phyloP scores from a whole-genome alignment of 1,140 invertebrate species.

The Diprion similis region DNA sequence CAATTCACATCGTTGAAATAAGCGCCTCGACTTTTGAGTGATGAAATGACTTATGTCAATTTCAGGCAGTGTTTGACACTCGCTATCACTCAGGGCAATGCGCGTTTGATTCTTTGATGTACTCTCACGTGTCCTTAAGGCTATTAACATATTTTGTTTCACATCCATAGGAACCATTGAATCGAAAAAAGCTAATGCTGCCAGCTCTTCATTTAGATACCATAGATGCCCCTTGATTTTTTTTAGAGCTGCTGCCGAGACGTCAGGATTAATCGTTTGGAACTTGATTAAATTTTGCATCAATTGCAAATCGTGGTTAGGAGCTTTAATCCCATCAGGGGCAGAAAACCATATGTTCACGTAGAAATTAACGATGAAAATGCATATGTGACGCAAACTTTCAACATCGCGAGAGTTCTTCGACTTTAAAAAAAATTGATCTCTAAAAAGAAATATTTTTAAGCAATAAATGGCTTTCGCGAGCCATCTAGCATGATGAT shows the following conservation, averaged over 20 bases:
- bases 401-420: slow-evolving; percentile 28
- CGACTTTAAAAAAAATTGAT: not conserved
- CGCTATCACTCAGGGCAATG: not conserved
- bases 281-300: slow-evolving; percentile 29
- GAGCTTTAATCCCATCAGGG: slow-evolving; percentile 24
- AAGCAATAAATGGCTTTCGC: slow-evolving; percentile 52
- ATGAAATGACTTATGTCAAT: slow-evolving; percentile 10
- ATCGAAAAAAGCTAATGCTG: slow-evolving; percentile 34
- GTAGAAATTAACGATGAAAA: slow-evolving; percentile 41
- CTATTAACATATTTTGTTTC: not conserved
- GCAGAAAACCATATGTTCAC: slow-evolving; percentile 37
- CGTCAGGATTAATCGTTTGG: slow-evolving; percentile 18
- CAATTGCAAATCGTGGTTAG: slow-evolving; percentile 34
- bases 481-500: slow-evolving; percentile 54
- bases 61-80: not conserved
- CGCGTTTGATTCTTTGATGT: not conserved
- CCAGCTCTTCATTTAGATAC: slow-evolving; percentile 31
- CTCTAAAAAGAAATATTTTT: slow-evolving; percentile 44
- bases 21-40: not conserved
- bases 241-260: slow-evolving; percentile 24
- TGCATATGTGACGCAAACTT: slow-evolving; percentile 24
- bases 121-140: not conserved
- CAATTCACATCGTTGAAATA: slow-evolving; percentile 9
- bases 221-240: slow-evolving; percentile 35
- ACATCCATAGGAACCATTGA: slow-evolving; percentile 11